Conservation (phyloP, 2,797 vertebrate genomes). For the Heteromormyrus szaboi region DNA sequence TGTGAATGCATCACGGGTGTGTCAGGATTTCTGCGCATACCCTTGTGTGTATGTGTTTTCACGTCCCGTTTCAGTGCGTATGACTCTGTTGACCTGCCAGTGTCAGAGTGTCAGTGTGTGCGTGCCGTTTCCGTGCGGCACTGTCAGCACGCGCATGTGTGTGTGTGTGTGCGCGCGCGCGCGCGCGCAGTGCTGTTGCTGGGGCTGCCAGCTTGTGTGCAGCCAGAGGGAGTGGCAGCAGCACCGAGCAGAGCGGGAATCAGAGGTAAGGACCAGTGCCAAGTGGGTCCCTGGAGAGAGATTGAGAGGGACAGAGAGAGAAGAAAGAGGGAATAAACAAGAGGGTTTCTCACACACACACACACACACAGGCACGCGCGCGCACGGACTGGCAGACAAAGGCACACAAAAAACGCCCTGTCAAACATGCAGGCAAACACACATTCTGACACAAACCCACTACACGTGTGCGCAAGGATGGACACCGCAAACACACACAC, state of each 20-base stretch:
- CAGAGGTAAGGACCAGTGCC: constrained; percentile 61
- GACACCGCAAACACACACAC: constrained; percentile 25
- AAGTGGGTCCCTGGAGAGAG: constrained; percentile 55
- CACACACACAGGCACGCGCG: not conserved
- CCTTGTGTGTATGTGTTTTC: not conserved
- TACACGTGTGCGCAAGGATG: not conserved
- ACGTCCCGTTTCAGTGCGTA: not conserved
- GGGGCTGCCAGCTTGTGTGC: constrained; percentile 52
- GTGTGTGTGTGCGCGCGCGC: constrained; percentile 17
- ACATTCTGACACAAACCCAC: constrained; percentile 11
- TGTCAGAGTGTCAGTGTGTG: constrained; percentile 2
- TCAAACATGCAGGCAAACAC: constrained; percentile 34
- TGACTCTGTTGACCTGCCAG: not conserved
- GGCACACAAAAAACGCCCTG: constrained; percentile 27
- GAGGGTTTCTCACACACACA: constrained; percentile 31
- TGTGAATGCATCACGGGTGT: not conserved
- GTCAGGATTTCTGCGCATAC: not conserved
- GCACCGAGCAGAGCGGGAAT: constrained; percentile 60
- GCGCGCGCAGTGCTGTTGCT: constrained; percentile 13
- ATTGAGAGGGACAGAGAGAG: constrained; percentile 46
- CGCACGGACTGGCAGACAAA: constrained; percentile 29
- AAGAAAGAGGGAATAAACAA: constrained; percentile 50
- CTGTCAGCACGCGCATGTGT: constrained; percentile 25
- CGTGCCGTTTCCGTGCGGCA: not conserved
- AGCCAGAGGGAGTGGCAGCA: constrained; percentile 61